Evolutionary conservation across 2,888 invertebrate genomes (phyloP).

Genomic region (Tortricodes alternella): DNA sequence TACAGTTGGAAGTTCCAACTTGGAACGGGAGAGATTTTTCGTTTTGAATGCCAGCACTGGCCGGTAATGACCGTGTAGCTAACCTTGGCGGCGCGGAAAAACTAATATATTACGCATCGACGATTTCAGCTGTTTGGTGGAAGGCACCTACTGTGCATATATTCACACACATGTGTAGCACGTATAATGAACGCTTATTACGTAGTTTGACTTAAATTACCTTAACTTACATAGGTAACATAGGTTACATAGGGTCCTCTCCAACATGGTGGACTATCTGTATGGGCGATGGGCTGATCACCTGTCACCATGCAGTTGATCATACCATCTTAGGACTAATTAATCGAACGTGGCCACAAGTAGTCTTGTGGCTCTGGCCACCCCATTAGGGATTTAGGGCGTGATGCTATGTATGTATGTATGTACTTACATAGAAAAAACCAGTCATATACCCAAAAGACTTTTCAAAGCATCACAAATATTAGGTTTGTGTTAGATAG

Average conservation of each 20-base stretch:
- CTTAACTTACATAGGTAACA: background rate
- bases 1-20: conserved; percentile 30
- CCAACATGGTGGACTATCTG: too few relatives aligned
- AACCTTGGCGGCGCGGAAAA: conserved; percentile 62
- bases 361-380: too few relatives aligned
- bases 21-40: conserved; percentile 2
- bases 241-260: background rate
- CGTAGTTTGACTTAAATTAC: background rate
- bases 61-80: conserved; percentile 49
- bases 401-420: too few relatives aligned
- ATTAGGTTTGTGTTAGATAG: too few relatives aligned
- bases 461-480: too few relatives aligned
- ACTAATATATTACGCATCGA: conserved; percentile 59
- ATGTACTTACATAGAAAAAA: too few relatives aligned
- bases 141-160: conserved; percentile 36
- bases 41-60: conserved; percentile 34
- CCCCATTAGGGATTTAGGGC: too few relatives aligned
- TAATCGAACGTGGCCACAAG: too few relatives aligned
- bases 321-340: too few relatives aligned
- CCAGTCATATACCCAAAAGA: too few relatives aligned
- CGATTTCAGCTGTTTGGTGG: conserved; percentile 54
- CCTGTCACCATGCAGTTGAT: too few relatives aligned
- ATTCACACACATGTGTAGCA: conserved; percentile 22
- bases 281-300: too few relatives aligned
- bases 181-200: background rate